Conservation (phyloP, 2,888 invertebrate genomes). For the Thecophora atra region DNA sequence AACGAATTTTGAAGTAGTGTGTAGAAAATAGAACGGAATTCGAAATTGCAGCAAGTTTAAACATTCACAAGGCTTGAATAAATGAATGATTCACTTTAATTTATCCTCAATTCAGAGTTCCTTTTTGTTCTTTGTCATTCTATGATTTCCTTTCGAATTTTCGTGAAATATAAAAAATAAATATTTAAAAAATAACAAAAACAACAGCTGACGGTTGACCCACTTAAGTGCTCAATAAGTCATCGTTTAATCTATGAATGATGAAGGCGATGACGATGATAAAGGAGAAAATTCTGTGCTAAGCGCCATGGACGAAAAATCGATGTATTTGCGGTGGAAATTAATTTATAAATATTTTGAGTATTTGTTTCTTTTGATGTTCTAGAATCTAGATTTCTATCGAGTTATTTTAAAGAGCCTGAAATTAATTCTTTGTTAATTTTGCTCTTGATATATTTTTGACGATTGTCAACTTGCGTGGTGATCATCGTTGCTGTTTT, state of each 20-base stretch:
- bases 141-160: too few relatives aligned
- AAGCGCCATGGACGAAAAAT: constrained; percentile 11
- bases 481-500: too few relatives aligned
- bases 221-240: constrained; percentile 22
- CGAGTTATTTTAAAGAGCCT: neutral
- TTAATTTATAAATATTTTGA: neutral
- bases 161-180: too few relatives aligned
- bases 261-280: neutral
- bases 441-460: neutral
- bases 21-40: neutral
- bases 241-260: neutral
- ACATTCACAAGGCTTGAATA: too few relatives aligned
- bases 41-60: too few relatives aligned
- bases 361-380: neutral
- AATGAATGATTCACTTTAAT: too few relatives aligned
- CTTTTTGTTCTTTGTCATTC: too few relatives aligned
- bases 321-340: neutral
- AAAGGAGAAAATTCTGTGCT: neutral
- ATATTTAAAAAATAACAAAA: too few relatives aligned
- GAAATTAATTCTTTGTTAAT: neutral
- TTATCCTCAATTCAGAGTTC: too few relatives aligned
- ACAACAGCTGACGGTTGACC: constrained; percentile 14
- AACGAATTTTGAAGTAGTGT: neutral
- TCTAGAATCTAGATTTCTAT: neutral
- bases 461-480: too few relatives aligned